phyloP scores from a whole-genome alignment of 2,888 invertebrate species.

The Calameuta pallipes region DNA sequence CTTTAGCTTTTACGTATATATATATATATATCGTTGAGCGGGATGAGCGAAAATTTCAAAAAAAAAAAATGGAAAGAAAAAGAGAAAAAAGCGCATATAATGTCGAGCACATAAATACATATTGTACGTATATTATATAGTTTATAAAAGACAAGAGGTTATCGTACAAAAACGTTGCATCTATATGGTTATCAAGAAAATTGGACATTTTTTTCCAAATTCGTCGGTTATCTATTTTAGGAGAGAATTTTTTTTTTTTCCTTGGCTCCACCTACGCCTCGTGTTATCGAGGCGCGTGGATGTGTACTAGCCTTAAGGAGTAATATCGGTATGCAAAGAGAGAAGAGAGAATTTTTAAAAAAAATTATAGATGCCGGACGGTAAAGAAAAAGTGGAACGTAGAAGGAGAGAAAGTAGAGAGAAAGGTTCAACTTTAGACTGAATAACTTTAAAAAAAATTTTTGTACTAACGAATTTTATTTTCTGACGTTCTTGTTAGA shows the following conservation, averaged over 20 bases:
- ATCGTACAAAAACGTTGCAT: background rate
- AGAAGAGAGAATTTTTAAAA: background rate
- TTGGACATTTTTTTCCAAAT: background rate
- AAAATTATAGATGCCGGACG: background rate
- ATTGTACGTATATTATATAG: background rate
- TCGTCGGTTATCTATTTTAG: background rate
- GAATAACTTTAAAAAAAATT: background rate
- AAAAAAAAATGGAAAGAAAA: background rate
- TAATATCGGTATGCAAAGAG: background rate
- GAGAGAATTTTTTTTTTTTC: background rate
- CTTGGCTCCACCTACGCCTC: background rate
- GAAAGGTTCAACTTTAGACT: background rate
- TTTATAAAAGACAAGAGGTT: background rate
- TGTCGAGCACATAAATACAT: conserved; percentile 1
- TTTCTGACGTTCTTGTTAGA: background rate
- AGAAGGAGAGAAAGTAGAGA: too few relatives aligned
- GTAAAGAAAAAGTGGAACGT: background rate
- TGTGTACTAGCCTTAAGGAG: background rate
- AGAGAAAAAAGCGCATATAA: background rate
- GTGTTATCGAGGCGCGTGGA: background rate
- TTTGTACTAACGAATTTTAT: background rate
- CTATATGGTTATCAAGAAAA: background rate
- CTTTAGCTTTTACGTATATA: background rate
- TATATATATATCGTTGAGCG: background rate
- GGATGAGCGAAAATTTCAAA: background rate